Evolutionary conservation across 2,797 vertebrate species (phyloP).

Genomic region (Mormyrus hasselquistii): DNA sequence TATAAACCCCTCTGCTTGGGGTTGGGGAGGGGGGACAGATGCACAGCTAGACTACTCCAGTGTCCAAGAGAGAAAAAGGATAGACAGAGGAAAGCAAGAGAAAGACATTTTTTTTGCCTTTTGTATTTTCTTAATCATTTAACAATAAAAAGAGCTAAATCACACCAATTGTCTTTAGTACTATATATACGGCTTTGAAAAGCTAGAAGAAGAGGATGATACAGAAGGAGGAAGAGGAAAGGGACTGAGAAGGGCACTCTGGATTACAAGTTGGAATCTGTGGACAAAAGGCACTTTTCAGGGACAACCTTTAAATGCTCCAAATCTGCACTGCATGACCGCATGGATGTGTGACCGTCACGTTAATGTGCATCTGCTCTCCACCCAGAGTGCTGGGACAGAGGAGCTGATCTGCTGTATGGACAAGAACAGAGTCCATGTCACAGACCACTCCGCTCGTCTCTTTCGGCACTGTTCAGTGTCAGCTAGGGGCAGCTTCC

Average conservation of each 20-base stretch:
- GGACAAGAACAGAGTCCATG: slow-evolving; percentile 32
- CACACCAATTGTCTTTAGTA: slow-evolving; percentile 83
- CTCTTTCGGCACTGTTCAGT: slow-evolving; percentile 25
- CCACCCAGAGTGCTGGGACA: neutral
- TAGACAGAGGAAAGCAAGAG: slow-evolving; percentile 1
- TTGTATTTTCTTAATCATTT: slow-evolving; percentile 58
- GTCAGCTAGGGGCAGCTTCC: neutral
- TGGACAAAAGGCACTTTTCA: slow-evolving; percentile 80
- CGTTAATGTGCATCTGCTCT: neutral
- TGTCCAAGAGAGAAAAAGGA: neutral
- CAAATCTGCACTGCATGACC: slow-evolving; percentile 69
- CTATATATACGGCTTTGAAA: slow-evolving; percentile 70
- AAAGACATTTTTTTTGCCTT: slow-evolving; percentile 46
- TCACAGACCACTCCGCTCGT: slow-evolving; percentile 25
- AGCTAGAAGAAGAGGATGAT: slow-evolving; percentile 50
- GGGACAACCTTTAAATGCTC: slow-evolving; percentile 75
- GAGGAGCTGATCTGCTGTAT: slow-evolving; percentile 30
- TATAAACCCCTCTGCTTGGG: slow-evolving; percentile 56
- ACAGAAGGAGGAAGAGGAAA: slow-evolving; percentile 39
- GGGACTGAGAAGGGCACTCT: slow-evolving; percentile 47
- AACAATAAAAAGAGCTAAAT: slow-evolving; percentile 74
- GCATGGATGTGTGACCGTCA: neutral
- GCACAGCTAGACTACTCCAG: slow-evolving; percentile 31
- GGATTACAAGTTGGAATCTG: slow-evolving; percentile 71
- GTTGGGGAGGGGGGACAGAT: neutral